These are phyloP conservation scores for Lithosia quadra DNA, from an alignment of 2,888 invertebrate genomes.

Conservation along the genomic window DNA sequence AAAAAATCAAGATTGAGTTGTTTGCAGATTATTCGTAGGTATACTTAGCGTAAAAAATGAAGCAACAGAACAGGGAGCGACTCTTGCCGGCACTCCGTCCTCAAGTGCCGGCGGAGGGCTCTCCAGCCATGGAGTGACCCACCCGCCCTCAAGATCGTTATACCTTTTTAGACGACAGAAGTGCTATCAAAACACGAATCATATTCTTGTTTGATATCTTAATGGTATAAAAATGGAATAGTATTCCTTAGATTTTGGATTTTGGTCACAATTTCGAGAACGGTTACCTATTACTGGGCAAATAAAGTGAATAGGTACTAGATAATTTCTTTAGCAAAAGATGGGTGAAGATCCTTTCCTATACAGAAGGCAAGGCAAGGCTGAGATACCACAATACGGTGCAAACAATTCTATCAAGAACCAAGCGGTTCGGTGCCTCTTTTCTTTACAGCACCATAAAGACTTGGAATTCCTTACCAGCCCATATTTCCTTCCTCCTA, in stretches of 20 bases:
- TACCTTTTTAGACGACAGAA: neutral
- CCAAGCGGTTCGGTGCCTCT: no score
- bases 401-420: no score
- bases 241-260: no score
- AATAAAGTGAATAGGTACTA: neutral
- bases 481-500: no score
- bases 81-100: neutral
- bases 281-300: neutral
- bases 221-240: slow-evolving; percentile 18
- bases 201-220: slow-evolving; percentile 14
- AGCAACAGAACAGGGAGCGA: neutral
- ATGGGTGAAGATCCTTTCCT: no score
- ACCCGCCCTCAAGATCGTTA: neutral
- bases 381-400: no score
- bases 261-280: neutral
- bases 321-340: neutral
- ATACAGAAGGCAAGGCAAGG: no score
- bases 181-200: neutral
- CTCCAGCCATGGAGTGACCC: neutral
- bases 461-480: no score
- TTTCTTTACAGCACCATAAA: no score
- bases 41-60: neutral
- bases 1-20: neutral
- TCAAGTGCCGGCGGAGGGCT: neutral
- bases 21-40: neutral